Evolutionary conservation across 2,113 vertebrate species (phyloP), one percentile per base, ranked within the genome.

Genomic region (Seriola quinqueradiata): DNA sequence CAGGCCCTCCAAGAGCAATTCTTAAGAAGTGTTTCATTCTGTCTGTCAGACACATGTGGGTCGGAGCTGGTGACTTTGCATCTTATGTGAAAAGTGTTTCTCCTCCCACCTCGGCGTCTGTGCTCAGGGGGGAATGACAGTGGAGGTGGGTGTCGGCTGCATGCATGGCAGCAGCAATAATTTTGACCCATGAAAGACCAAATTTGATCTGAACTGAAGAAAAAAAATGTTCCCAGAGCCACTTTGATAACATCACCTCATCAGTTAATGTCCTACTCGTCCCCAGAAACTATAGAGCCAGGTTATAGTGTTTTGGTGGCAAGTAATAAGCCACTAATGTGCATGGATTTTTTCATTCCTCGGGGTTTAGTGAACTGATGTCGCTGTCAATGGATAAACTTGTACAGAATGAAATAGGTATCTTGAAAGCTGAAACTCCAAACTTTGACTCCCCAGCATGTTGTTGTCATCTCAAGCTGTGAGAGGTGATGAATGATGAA

Each of bases 11-110:
- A 69, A 79, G 77, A 88, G 85, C 74, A 66, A 28, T 60, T 88
- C 88, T 87, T 83, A 79, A 88, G 82, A 85, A 85, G 76, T 67
- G 57, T 79, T 86, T 91, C 73, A 69, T 81, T 88, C 71, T 69
- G 44, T 67, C 75, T 85, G 87, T 88, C 86, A 85, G 75, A 90
- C 69, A 54, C 61, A 77, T 71, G 54, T 81, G 65, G 79, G 79
- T 70, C 61, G 19, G 46, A 75, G 72, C 25, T 73, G 81, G 80
- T 87, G 82, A 88, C 60, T 89, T 80, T 85, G 84, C 86, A 85
- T 85, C 74, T 73, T 74, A 58, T 64, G 70, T 69, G 80, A 38
- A 38, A 38, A 84, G 25, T 2, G 54, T 71, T 81, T 80, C 87
- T 87, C 83, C 81, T 89, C 86, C 86, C 75, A 80, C 86, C 65